Evolutionary conservation across 2,888 invertebrate species (phyloP), one percentile per base, ranked within the genome.

Genomic region (Mechanitis mazaeus): DNA sequence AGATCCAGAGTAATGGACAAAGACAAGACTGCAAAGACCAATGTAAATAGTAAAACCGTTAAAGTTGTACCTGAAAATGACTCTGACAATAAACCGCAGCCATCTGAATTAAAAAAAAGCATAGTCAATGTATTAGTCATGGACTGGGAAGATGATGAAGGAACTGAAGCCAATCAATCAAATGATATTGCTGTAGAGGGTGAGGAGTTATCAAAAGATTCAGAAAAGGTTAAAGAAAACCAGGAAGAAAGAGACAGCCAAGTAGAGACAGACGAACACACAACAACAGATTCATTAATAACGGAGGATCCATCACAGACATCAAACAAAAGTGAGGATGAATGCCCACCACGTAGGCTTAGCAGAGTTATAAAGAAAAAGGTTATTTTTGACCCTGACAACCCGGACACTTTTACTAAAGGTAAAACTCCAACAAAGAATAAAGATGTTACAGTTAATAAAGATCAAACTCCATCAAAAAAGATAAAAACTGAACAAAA

Each of bases 311-410:
- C 74, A 65, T 65, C 67, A 55, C 68, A 73, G 54, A 74, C 68
- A 63, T 61, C 69, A 45, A 80, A 68, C 65, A 87, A 81, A 67
- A 77, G 72, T 71, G 70, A 68, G 63, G 85, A 84, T 72, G 86
- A 87, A 66, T 63, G 70, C 33, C 82, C 79, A 64, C 85, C 86
- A 64, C 77, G 84, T 55, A 80, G 90, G 71, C 75, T 84, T 45
- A 80, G 87, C 28, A 83, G 94, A 71, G 89, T 94, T 31, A 94
- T 94, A 38, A 94, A 94, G 75, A 93, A 92, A 67, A 94, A 94
- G 83, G 92, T 94, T 4, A 94, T 94, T 68, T 94, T 94, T 92
- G 94, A 94, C 80, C 94, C 94, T 5, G 93, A 92, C 70, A 93
- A 92, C 74, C 91, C 90, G 62, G 90, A 88, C 64, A 88, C 91